Evolutionary conservation across 2,797 vertebrate species (phyloP).

Genomic region (Perodicticus potto): DNA sequence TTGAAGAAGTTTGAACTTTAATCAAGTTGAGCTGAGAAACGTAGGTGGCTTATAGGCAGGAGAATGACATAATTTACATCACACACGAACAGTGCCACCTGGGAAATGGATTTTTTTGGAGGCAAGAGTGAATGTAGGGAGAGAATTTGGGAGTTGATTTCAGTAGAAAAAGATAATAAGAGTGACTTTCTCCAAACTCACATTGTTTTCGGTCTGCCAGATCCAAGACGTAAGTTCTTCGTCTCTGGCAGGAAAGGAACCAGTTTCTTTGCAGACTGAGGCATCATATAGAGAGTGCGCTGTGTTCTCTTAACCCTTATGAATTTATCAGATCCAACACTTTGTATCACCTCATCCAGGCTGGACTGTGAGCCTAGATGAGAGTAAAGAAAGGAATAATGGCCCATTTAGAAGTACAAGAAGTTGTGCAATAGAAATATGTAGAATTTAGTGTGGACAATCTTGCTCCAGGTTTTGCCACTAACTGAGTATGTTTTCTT

Average conservation of each 20-base stretch:
- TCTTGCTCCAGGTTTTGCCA: not conserved
- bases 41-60: not conserved
- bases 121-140: not conserved
- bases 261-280: conserved; percentile 33
- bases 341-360: conserved; percentile 50
- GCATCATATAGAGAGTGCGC: conserved; percentile 41
- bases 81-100: not conserved
- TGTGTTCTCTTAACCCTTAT: conserved; percentile 41
- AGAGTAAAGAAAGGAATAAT: not conserved
- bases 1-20: not conserved
- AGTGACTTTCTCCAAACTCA: conserved; percentile 33
- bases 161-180: not conserved
- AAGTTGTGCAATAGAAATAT: not conserved
- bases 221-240: not conserved
- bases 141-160: not conserved
- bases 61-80: not conserved
- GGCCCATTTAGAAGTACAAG: not conserved
- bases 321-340: not conserved
- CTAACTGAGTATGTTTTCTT: not conserved
- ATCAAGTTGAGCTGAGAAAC: not conserved
- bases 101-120: not conserved
- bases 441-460: not conserved
- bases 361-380: conserved; percentile 57
- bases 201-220: not conserved
- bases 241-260: conserved; percentile 19